Evolutionary conservation across 2,113 vertebrate species (phyloP).

Genomic region (Larimichthys polyactis): DNA sequence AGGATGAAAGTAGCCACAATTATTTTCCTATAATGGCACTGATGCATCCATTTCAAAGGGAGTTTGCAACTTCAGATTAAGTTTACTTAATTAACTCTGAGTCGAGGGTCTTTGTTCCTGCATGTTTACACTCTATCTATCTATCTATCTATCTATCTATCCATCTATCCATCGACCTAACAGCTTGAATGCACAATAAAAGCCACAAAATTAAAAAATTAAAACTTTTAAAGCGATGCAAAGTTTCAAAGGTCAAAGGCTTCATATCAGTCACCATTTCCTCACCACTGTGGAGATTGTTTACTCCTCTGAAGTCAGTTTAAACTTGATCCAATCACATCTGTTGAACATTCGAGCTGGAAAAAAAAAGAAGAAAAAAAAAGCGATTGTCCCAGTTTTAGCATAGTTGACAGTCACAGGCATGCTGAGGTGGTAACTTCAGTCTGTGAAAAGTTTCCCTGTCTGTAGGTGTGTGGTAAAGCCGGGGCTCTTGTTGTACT

Average conservation of each 20-base stretch:
- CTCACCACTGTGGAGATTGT: not conserved
- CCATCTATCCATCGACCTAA: not conserved
- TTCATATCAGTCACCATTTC: not conserved
- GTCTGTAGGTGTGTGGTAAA: constrained; percentile 76
- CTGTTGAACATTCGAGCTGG: constrained; percentile 38
- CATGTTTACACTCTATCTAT: constrained; percentile 2
- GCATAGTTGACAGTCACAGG: constrained; percentile 28
- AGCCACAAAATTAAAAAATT: not conserved
- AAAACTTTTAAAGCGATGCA: not conserved
- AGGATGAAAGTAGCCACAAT: constrained; percentile 77
- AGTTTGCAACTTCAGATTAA: constrained; percentile 66
- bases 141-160: not conserved
- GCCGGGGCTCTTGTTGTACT: constrained; percentile 52
- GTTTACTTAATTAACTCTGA: constrained; percentile 59
- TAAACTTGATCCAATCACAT: constrained; percentile 42
- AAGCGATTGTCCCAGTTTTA: constrained; percentile 66
- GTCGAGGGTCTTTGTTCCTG: constrained; percentile 28
- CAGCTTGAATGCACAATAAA: not conserved
- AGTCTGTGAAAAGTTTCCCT: constrained; percentile 69
- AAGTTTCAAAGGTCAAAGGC: constrained; percentile 39
- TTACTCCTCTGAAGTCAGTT: constrained; percentile 24
- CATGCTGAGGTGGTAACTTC: constrained; percentile 53
- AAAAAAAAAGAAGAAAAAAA: not conserved
- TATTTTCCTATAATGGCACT: constrained; percentile 76
- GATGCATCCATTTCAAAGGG: constrained; percentile 75